Base-by-base conservation (phyloP, 1,140 invertebrate genomes). In the Monomorium pharaonis region DNA sequence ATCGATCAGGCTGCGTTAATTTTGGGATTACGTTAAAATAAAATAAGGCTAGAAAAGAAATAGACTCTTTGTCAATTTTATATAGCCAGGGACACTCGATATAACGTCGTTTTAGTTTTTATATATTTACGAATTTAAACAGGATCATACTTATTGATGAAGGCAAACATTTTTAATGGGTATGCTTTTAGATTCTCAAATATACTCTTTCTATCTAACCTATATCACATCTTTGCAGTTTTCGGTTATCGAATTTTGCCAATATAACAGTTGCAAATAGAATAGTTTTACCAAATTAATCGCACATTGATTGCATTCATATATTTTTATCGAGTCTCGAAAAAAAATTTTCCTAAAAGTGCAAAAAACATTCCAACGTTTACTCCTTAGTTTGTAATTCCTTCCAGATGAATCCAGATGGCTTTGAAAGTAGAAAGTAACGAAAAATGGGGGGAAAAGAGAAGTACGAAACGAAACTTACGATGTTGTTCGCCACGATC, bases 401-500 rank as follows among this genome's bases (percentile, higher is more conserved):
- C 27, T 14, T 30, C 27, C 5, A 7, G 0, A 1, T 7, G 27
- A 60, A 16, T 30, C 14, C 16, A 6, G 2, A 18, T 12, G 27
- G 21, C 21, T 21, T 30, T 16, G 14, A 30, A 27, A 60, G 24
- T 7, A 60, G 27, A 60, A 51, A n/a, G 0, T 2, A n/a, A 54
- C 0, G 9, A 56, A 56, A 24, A 56, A 24, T 12, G 7, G 1
- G 12, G 18, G 21, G 10, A 0, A 54, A 54, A 54, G 9, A n/a
- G 51, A 54, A 54, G n/a, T 21, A 2, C n/a, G 9, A 65, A 44
- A 65, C 12, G n/a, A 18, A 21, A 21, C 62, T 37, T 42, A 65
- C 62, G 33, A 92, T 78, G 18, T 92, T 91, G 54, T 92, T 90
- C 21, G 87, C 81, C 62, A 74, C 10, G 51, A 69, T 37, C 84